Conservation (phyloP, 1,140 invertebrate genomes). For the Aethina tumida region DNA sequence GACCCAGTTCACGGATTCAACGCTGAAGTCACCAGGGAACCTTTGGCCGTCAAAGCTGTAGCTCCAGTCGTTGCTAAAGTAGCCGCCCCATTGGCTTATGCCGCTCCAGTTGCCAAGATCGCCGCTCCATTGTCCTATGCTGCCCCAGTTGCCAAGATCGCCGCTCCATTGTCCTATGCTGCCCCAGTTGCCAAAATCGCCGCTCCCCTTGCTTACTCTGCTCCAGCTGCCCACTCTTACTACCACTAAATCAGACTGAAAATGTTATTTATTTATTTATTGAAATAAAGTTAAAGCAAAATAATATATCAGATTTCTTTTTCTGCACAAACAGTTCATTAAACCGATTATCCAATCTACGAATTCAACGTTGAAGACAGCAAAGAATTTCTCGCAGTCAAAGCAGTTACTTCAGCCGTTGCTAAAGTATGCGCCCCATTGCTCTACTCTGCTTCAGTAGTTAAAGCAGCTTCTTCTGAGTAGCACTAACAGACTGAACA, state of each 20-base stretch:
- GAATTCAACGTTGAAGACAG: too few relatives aligned
- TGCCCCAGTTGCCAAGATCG: too few relatives aligned
- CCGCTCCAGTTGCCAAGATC: conserved; percentile 11
- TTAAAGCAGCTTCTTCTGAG: conserved; percentile 6
- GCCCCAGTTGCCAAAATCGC: conserved; percentile 9
- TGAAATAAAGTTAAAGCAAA: too few relatives aligned
- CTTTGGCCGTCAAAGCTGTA: conserved; percentile 31
- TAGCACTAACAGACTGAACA: too few relatives aligned
- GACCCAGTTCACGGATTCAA: conserved; percentile 43
- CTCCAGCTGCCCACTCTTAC: conserved; percentile 3
- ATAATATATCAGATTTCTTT: too few relatives aligned
- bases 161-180: conserved; percentile 9
- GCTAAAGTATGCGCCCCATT: too few relatives aligned
- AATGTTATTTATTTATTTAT: too few relatives aligned
- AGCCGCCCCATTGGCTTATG: conserved; percentile 17
- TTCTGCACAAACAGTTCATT: conserved; percentile 7
- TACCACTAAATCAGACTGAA: too few relatives aligned
- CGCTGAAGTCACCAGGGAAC: conserved; percentile 35
- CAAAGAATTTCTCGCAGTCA: too few relatives aligned
- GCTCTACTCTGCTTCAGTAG: conserved; percentile 14
- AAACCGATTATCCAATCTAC: too few relatives aligned
- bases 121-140: too few relatives aligned
- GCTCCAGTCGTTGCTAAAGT: conserved; percentile 15
- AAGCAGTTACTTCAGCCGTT: too few relatives aligned
- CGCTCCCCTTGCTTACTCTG: conserved; percentile 7